Conservation (phyloP, 2,797 vertebrate species). For the Rhodeus uyekii region DNA sequence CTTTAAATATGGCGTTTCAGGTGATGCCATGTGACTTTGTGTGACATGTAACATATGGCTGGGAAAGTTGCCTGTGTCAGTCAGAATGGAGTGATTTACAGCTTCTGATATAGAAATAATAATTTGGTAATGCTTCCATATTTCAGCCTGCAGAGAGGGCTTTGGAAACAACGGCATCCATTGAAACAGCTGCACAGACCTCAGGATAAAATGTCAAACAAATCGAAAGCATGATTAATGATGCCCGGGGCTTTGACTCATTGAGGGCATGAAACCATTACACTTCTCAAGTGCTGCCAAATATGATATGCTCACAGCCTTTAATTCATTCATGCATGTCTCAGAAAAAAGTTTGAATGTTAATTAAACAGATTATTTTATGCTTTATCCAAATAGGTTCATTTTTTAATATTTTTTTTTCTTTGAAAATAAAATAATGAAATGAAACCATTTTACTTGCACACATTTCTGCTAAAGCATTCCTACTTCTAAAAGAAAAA, state of each 20-base stretch:
- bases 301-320: slow-evolving; percentile 40
- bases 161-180: slow-evolving; percentile 60
- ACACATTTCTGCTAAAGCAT: neutral
- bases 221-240: slow-evolving; percentile 57
- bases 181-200: slow-evolving; percentile 38
- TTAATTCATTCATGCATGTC: slow-evolving; percentile 35
- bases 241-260: slow-evolving; percentile 45
- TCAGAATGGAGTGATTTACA: slow-evolving; percentile 70
- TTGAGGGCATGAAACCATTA: slow-evolving; percentile 35
- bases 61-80: slow-evolving; percentile 57
- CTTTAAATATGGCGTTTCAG: slow-evolving; percentile 32
- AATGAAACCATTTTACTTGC: no score
- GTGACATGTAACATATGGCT: slow-evolving; percentile 50
- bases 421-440: neutral
- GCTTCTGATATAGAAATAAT: slow-evolving; percentile 75
- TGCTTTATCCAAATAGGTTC: neutral
- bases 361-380: neutral
- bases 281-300: slow-evolving; percentile 44
- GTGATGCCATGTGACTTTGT: slow-evolving; percentile 30
- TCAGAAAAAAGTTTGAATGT: neutral
- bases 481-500: no score
- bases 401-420: neutral
- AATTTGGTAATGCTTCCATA: slow-evolving; percentile 65
- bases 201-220: slow-evolving; percentile 43
- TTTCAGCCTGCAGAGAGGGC: slow-evolving; percentile 59